Evolutionary conservation across 2,113 vertebrate species (phyloP), one percentile per base, ranked within the genome.

Genomic region (Origma solitaria): DNA sequence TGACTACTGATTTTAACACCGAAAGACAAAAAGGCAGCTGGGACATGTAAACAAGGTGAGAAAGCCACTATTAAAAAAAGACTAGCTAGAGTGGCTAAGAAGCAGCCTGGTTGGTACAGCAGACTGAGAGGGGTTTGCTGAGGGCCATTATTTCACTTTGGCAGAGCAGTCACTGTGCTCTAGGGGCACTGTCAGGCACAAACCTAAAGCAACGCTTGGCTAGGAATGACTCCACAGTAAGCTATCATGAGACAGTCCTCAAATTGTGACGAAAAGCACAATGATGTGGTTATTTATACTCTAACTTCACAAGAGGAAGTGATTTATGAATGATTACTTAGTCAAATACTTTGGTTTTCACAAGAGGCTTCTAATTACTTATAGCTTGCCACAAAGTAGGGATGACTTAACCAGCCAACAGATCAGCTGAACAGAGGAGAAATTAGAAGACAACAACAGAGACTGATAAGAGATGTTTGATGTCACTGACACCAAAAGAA

Each of bases 371-470:
- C 35, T 60, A 31, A 56, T 85, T 76, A 69, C 24, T 86, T 0
- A 0, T 72, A 44, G 58, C 13, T 82, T 82, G 28, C 21, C 33
- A 51, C 27, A 44, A 71, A 56, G 31, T 7, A 82, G 11, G 27
- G 19, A 58, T 54, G 24, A 65, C 31, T 73, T 61, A 60, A 53
- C 37, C 33, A 72, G 31, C 33, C 31, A 65, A 57, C 57, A 77
- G 64, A 70, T 61, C 0, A 0, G 18, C 40, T 73, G 54, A 62
- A 38, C 11, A 61, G 54, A 64, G 35, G 12, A 88, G 45, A 83
- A 93, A 73, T 89, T 72, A 62, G 78, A 81, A 77, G 50, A 66
- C 58, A 89, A 37, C 11, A 85, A 33, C 24, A 83, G 64, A 77
- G 49, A 40, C 40, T 73, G 72, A 77, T 80, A 75, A 53, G 72